Conservation (phyloP, 2,888 invertebrate genomes). For the Trachelus stipa region DNA sequence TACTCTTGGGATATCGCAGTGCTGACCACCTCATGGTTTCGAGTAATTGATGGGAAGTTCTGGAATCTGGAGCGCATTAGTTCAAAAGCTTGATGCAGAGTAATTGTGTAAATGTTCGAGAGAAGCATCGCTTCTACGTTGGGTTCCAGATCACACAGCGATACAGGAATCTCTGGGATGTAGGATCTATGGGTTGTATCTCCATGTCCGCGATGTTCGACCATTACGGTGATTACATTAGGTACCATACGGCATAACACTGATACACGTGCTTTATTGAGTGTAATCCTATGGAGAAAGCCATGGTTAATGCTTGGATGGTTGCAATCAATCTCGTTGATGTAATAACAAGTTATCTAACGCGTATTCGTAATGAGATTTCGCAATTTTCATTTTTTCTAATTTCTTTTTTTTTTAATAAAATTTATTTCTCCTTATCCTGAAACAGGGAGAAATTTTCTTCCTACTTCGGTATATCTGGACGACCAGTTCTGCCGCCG, state of each 20-base stretch:
- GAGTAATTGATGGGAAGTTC: neutral
- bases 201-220: conserved; percentile 14
- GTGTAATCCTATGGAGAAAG: conserved; percentile 10
- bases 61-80: neutral
- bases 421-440: neutral
- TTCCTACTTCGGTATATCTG: neutral
- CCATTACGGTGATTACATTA: conserved; percentile 54
- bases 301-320: neutral
- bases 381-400: neutral
- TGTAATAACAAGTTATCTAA: neutral
- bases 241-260: conserved; percentile 37
- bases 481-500: neutral
- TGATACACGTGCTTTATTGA: conserved; percentile 12
- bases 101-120: neutral
- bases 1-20: no score
- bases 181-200: conserved; percentile 5
- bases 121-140: conserved; percentile 5
- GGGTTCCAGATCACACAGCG: conserved; percentile 37
- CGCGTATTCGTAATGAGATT: neutral
- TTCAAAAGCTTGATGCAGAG: neutral
- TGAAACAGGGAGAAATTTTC: neutral
- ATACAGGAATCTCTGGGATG: conserved; percentile 48
- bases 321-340: neutral
- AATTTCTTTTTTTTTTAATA: no score
- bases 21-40: neutral